Evolutionary conservation across 2,113 vertebrate genomes (phyloP), one percentile per base, ranked within the genome.

Genomic region (Oryzias javanicus): DNA sequence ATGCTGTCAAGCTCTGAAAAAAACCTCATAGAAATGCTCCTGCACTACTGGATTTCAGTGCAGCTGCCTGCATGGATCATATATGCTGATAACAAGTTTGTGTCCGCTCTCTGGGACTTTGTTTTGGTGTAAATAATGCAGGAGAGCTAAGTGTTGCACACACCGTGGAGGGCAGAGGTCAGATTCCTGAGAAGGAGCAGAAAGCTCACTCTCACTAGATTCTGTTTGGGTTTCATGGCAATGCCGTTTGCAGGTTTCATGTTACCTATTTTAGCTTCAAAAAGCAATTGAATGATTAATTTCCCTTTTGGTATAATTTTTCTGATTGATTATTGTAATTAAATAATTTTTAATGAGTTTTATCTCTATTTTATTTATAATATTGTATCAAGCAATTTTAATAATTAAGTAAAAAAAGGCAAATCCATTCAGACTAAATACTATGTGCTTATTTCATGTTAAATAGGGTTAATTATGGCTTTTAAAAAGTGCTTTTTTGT

Each of bases 401-500:
- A 29, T 22, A 22, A 22, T 22, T n/a, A n/a, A n/a, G n/a, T n/a
- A n/a, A 22, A 29, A 29, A 29, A 29, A 5, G 27, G 27, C 27
- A 29, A 29, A 29, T 1, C 27, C 2, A 29, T 6, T 29, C 7
- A 29, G 27, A 29, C 27, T 29, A 29, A 10, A 35, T 35, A 10
- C 35, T 35, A 10, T 35, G 35, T 12, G 7, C 7, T 35, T 12
- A 35, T 12, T 24, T 72, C 46, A 49, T 60, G 58, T 67, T 55
- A 19, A 19, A 4, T 54, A 5, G 18, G 46, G 35, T 65, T 46
- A 60, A 79, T 75, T 67, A 65, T 47, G 67, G n/a, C n/a, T n/a
- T 41, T 35, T 70, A 75, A 82, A 57, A 55, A 61, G 65, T 62
- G 44, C 67, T 70, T 65, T 59, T 56, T 42, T 22, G 63, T 46